Evolutionary conservation across 1,140 invertebrate species (phyloP), one percentile per base, ranked within the genome.

Genomic region (Plodia interpunctella): DNA sequence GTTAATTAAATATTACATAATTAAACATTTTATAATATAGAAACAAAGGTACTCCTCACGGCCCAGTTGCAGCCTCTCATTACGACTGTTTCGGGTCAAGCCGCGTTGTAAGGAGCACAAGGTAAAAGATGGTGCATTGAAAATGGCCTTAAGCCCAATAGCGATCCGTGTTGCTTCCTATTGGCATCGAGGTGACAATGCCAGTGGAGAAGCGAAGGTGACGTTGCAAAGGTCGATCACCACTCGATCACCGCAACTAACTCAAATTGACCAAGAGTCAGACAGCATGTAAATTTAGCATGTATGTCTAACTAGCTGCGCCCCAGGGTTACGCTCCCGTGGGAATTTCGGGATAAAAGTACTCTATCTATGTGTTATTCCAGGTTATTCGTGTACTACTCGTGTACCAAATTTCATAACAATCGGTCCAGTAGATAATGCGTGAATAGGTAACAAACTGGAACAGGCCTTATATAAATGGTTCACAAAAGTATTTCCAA

Each of bases 81-180:
- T 32, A 70, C 63, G 68, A 66, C 68, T 60, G 75, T 83, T 88
- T 86, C 70, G 84, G 84, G 83, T 89, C 84, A 87, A 69, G 72
- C 71, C 58, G 73, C 69, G 69, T 66, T 66, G 68, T 83, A 89
- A 89, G 84, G 82, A 71, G 87, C 78, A 89, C 87, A 89, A 88
- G 87, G 87, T 87, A 83, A 89, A 88, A 89, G 87, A 89, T 89
- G 87, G 87, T 88, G 84, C 87, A 89, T 87, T 89, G 84, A 87
- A 80, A 83, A 79, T 72, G 87, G 78, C 87, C 87, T 89, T 86
- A 89, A 78, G 82, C 84, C 84, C 84, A 89, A 89, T 89, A 89
- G 84, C 83, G 72, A 83, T 82, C 80, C 75, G 83, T 74, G 74
- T 74, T 76, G 84, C 84, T 87, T 87, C 84, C 84, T 89, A 87